phyloP scores from a whole-genome alignment of 2,888 invertebrate species.

The Rhamnusium bicolor region DNA sequence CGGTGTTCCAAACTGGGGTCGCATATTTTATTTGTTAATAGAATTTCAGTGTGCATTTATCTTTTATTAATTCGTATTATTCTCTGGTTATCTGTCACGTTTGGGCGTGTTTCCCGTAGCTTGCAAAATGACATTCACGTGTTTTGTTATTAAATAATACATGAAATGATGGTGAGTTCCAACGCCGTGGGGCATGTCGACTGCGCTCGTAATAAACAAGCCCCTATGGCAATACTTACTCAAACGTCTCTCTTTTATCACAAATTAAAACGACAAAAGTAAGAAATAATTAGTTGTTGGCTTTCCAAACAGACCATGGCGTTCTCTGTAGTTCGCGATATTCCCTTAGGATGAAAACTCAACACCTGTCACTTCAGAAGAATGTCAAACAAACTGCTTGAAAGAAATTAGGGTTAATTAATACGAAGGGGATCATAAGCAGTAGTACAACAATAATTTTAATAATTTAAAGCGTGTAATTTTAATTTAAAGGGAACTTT shows the following conservation, averaged over 20 bases:
- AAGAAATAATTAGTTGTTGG: constrained; percentile 51
- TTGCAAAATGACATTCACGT: constrained; percentile 43
- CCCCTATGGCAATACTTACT: constrained; percentile 47
- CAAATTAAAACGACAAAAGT: constrained; percentile 50
- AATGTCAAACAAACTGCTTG: constrained; percentile 17
- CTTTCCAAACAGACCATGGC: constrained; percentile 18
- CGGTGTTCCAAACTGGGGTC: neutral
- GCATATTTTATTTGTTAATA: constrained; percentile 12
- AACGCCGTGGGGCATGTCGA: constrained; percentile 39
- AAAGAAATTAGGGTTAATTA: constrained; percentile 19
- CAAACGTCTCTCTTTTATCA: constrained; percentile 47
- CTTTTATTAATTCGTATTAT: constrained; percentile 35
- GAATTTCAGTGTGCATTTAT: constrained; percentile 28
- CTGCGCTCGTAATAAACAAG: constrained; percentile 45
- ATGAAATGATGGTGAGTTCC: constrained; percentile 45
- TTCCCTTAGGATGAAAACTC: constrained; percentile 30
- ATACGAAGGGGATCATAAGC: neutral
- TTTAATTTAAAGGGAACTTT: neutral
- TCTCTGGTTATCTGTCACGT: constrained; percentile 40
- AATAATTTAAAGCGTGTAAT: too few relatives aligned
- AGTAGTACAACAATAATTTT: neutral
- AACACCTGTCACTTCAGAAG: constrained; percentile 33
- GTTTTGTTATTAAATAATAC: constrained; percentile 46
- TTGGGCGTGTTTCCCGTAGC: constrained; percentile 39
- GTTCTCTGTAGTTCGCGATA: constrained; percentile 20